phyloP scores from a whole-genome alignment of 1,140 invertebrate species.

The Rhyacophila brunnea region DNA sequence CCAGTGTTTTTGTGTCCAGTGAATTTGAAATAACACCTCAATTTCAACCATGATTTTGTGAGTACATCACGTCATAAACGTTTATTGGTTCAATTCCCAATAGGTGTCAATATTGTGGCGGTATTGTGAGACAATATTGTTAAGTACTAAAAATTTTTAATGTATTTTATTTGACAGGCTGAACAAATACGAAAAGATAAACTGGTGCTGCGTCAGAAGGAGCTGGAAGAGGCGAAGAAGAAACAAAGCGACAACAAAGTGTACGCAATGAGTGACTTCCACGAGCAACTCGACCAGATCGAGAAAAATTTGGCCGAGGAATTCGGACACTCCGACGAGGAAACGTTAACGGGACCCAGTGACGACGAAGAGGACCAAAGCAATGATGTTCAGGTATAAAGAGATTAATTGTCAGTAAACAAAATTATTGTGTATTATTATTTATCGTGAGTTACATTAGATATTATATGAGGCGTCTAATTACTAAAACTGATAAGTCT shows the following conservation, averaged over 20 bases:
- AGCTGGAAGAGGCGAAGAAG: constrained; percentile 55
- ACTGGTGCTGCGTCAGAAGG: constrained; percentile 51
- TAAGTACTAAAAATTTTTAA: not conserved
- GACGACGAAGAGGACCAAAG: constrained; percentile 20
- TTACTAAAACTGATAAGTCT: too few relatives aligned
- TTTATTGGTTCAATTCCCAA: not conserved
- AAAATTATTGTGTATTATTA: too few relatives aligned
- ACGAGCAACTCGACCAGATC: constrained; percentile 60
- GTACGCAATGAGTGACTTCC: constrained; percentile 62
- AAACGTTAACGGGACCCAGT: constrained; percentile 21
- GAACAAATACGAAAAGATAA: constrained; percentile 51
- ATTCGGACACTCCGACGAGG: constrained; percentile 56
- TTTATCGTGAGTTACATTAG: too few relatives aligned
- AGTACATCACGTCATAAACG: too few relatives aligned
- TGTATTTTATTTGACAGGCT: constrained; percentile 41
- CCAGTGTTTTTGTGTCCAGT: too few relatives aligned
- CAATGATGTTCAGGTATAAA: constrained; percentile 13
- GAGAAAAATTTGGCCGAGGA: constrained; percentile 59
- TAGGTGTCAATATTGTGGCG: not conserved
- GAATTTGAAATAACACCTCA: too few relatives aligned
- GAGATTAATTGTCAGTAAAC: too few relatives aligned
- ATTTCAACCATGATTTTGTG: too few relatives aligned
- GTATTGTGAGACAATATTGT: not conserved
- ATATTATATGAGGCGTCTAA: too few relatives aligned
- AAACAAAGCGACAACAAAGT: constrained; percentile 64